phyloP scores from a whole-genome alignment of 2,888 invertebrate genomes.

The Sepioteuthis lessoniana region DNA sequence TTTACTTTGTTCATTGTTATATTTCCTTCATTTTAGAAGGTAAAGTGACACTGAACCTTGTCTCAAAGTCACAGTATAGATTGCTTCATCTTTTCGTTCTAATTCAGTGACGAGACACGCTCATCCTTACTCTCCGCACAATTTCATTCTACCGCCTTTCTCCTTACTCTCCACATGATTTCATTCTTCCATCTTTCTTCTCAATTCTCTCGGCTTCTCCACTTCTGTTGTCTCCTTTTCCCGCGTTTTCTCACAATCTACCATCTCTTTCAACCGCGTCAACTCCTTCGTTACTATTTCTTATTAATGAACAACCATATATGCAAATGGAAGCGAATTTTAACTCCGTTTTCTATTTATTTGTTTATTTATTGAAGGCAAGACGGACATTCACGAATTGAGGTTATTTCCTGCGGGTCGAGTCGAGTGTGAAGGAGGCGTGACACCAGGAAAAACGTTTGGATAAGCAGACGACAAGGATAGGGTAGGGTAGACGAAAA shows the following conservation, averaged over 20 bases:
- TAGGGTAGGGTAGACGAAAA: background rate
- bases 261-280: background rate
- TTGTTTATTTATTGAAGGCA: background rate
- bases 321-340: background rate
- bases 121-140: background rate
- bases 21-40: too few relatives aligned
- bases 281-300: background rate
- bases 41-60: too few relatives aligned
- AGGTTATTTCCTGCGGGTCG: conserved; percentile 20
- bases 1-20: too few relatives aligned
- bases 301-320: background rate
- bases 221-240: background rate
- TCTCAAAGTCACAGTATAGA: too few relatives aligned
- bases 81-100: too few relatives aligned
- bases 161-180: background rate
- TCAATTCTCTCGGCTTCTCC: background rate
- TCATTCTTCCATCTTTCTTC: background rate
- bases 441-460: conserved; percentile 6
- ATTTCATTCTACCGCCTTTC: background rate
- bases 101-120: too few relatives aligned
- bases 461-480: background rate
- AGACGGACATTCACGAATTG: background rate
- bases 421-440: conserved; percentile 13
- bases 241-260: background rate
- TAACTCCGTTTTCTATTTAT: background rate